Conservation (phyloP, 1,140 invertebrate species). For the Armadillidium nasatum region DNA sequence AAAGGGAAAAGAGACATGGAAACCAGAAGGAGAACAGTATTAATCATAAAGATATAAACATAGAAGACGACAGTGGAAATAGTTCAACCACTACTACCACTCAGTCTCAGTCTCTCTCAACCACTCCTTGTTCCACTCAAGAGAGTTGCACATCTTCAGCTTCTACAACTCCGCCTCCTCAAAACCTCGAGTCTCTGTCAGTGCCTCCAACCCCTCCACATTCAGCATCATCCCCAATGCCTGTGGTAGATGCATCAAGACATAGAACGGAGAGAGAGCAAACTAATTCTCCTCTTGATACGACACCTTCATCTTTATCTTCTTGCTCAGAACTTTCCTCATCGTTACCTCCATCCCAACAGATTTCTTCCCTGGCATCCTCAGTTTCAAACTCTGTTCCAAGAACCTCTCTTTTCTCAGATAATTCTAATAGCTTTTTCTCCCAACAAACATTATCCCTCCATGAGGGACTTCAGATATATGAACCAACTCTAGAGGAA, state of each 20-base stretch:
- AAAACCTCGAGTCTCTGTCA: constrained; percentile 26
- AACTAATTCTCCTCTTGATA: constrained; percentile 28
- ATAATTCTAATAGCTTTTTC: constrained; percentile 43
- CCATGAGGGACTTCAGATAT: background rate
- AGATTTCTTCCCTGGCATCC: constrained; percentile 26
- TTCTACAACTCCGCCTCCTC: constrained; percentile 35
- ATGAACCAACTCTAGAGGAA: background rate
- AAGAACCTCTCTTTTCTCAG: constrained; percentile 31
- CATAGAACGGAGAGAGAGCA: constrained; percentile 23
- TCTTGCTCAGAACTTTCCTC: constrained; percentile 37
- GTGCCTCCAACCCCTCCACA: constrained; percentile 34
- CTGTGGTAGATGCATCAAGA: constrained; percentile 21
- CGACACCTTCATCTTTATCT: constrained; percentile 36
- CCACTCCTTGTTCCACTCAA: constrained; percentile 33
- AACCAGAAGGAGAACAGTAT: too few species aligned
- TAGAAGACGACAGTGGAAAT: constrained; percentile 27
- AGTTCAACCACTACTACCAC: background rate
- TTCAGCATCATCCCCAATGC: constrained; percentile 36
- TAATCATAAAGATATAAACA: too few species aligned
- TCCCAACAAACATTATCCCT: constrained; percentile 21
- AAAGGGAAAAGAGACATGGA: too few species aligned
- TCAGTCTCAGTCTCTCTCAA: constrained; percentile 8
- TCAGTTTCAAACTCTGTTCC: constrained; percentile 15
- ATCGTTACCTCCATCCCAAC: constrained; percentile 26
- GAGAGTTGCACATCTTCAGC: constrained; percentile 36